Percentiles rank a stretch among this genome's conserved stretches.
These are phyloP conservation scores for Knipowitschia caucasica DNA, from an alignment of 2,797 vertebrate genomes.

Conservation along the genomic window DNA sequence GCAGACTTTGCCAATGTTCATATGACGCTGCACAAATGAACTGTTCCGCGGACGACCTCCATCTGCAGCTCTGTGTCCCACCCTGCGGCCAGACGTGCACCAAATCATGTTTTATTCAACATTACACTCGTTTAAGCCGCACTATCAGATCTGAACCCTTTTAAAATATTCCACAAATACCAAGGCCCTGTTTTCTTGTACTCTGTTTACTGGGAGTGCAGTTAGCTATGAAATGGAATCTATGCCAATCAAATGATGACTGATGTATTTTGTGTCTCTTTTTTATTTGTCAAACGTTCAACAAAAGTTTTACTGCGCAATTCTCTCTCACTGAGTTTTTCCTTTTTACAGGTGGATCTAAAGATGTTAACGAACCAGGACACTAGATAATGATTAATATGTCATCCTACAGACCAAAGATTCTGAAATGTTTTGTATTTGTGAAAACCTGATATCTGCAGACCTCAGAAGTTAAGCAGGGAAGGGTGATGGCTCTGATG, in stretches of 20 bases:
- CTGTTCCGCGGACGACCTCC: conserved; percentile 6
- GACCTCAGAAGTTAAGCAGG: too few species aligned
- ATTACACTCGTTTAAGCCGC: conserved; percentile 2
- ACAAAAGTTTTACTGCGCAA: too few species aligned
- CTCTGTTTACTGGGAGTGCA: neutral
- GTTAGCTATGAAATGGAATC: too few species aligned
- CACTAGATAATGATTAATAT: too few species aligned
- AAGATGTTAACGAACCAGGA: too few species aligned
- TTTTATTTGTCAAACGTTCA: neutral
- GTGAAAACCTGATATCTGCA: too few species aligned
- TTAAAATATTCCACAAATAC: neutral
- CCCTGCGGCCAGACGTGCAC: conserved; percentile 3
- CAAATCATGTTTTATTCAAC: conserved; percentile 12
- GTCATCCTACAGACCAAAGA: too few species aligned
- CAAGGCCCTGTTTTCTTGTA: neutral
- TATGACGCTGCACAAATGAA: conserved; percentile 12
- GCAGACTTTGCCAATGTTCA: conserved; percentile 9
- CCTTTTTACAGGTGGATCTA: too few species aligned
- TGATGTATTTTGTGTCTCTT: neutral
- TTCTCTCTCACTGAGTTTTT: too few species aligned
- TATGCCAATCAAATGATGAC: too few species aligned
- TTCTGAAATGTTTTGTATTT: too few species aligned
- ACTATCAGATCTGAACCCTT: neutral
- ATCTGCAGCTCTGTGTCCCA: conserved; percentile 8
- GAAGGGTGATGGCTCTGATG: too few species aligned